A percentile compares a stretch with the other conserved stretches of the same genome.
These are phyloP conservation scores for Gila orcuttii DNA, from an alignment of 2,113 vertebrate species.

Conservation along the genomic window DNA sequence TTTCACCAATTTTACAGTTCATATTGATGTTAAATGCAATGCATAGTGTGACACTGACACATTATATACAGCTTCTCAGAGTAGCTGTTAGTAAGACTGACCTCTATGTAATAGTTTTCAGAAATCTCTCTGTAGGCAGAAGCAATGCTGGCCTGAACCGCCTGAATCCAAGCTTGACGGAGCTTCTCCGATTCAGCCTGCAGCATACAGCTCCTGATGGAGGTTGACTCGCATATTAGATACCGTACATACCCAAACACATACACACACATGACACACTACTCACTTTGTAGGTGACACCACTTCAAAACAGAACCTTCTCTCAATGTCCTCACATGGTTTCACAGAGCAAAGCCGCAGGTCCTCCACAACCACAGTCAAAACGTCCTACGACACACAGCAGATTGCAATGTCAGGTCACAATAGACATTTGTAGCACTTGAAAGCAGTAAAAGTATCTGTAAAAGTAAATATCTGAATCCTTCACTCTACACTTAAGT, in stretches of 20 bases:
- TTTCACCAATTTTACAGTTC: not conserved
- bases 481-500: too few species aligned
- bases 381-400: constrained; percentile 80
- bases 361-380: constrained; percentile 97
- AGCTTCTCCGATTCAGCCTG: constrained; percentile 97
- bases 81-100: constrained; percentile 34
- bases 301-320: constrained; percentile 97
- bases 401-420: not conserved
- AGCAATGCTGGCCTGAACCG: constrained; percentile 96
- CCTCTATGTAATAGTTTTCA: constrained; percentile 77
- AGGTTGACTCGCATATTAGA: not conserved
- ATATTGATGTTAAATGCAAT: not conserved
- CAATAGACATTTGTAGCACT: not conserved
- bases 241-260: not conserved
- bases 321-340: constrained; percentile 93
- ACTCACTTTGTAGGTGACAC: constrained; percentile 97
- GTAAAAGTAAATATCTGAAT: not conserved
- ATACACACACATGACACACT: not conserved
- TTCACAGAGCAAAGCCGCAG: constrained; percentile 94
- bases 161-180: constrained; percentile 95
- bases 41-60: not conserved
- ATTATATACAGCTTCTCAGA: not conserved
- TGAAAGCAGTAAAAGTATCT: not conserved
- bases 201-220: constrained; percentile 93
- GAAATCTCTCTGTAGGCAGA: constrained; percentile 92